Conservation (phyloP, 1,140 invertebrate genomes). For the Tyrophagus putrescentiae region DNA sequence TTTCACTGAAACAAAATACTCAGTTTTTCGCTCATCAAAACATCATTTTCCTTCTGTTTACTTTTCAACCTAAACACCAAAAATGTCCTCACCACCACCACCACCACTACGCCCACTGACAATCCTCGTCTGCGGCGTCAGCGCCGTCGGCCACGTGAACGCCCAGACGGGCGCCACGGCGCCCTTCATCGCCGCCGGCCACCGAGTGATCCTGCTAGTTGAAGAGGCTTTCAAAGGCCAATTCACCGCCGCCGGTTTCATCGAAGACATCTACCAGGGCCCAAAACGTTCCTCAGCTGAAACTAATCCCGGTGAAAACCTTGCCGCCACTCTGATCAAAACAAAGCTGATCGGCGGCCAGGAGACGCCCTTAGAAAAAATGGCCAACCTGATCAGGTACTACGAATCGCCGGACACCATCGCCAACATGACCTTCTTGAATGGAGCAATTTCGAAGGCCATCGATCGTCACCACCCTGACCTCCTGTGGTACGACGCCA, state of each 20-base stretch:
- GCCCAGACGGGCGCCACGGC: neutral
- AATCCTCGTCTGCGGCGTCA: neutral
- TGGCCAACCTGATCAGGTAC: neutral
- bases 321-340: neutral
- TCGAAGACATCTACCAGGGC: neutral
- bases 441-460: neutral
- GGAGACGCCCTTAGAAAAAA: neutral
- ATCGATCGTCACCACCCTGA: neutral
- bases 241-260: neutral
- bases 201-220: neutral
- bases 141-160: neutral
- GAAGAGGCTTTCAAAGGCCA: neutral
- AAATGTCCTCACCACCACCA: too few species aligned
- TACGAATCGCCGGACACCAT: neutral
- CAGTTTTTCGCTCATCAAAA: too few species aligned
- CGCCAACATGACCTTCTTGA: neutral
- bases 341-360: neutral
- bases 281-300: neutral
- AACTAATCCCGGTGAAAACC: neutral
- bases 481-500: neutral
- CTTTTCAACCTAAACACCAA: too few species aligned
- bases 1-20: too few species aligned
- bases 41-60: too few species aligned
- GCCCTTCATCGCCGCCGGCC: neutral
- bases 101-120: too few species aligned